Percentiles rank a stretch among this genome's conserved stretches.
Conservation (phyloP, 2,888 invertebrate genomes). For the Allophyes oxyacanthae region DNA sequence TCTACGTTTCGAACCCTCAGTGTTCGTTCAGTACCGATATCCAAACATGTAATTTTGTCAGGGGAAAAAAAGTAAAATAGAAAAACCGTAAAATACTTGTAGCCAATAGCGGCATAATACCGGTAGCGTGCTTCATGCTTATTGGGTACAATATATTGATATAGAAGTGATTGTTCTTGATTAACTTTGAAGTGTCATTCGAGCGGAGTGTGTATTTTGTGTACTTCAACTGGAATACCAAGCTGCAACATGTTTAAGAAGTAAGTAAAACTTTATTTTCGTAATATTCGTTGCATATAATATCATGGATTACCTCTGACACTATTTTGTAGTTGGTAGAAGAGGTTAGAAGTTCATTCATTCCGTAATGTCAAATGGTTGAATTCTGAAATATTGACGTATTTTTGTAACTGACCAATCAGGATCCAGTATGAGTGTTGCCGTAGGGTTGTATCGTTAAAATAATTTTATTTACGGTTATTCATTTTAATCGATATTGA, state of each 20-base stretch:
- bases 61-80: background rate
- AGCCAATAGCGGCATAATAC: constrained; percentile 32
- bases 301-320: background rate
- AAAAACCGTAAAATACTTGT: constrained; percentile 13
- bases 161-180: constrained; percentile 34
- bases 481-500: constrained; percentile 4
- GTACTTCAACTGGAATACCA: constrained; percentile 15
- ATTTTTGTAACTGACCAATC: constrained; percentile 40
- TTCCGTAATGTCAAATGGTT: constrained; percentile 55
- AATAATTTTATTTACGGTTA: background rate
- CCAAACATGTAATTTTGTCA: too few relatives aligned
- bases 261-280: constrained; percentile 70
- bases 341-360: constrained; percentile 66
- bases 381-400: constrained; percentile 64
- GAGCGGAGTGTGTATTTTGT: constrained; percentile 27
- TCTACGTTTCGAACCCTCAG: too few relatives aligned
- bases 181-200: constrained; percentile 34
- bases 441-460: constrained; percentile 31
- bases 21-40: too few relatives aligned
- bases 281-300: background rate
- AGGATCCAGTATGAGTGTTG: constrained; percentile 1
- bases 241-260: constrained; percentile 83
- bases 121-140: constrained; percentile 13
- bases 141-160: constrained; percentile 29
- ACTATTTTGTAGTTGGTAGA: constrained; percentile 5